These are phyloP conservation scores for Erebia epiphron DNA, from an alignment of 2,888 invertebrate species.

Conservation along the genomic window DNA sequence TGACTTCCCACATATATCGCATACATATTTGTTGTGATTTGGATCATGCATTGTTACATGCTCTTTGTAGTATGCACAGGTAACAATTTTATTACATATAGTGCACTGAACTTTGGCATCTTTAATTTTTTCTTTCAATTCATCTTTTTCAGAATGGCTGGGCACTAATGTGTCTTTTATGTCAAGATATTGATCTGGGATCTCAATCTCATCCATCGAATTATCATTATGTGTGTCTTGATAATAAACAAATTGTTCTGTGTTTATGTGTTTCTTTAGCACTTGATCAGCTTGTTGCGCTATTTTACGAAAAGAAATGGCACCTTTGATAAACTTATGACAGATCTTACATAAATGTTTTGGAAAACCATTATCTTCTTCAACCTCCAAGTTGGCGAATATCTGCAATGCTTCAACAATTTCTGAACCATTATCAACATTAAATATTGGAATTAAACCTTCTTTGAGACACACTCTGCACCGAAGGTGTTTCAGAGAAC, in stretches of 20 bases:
- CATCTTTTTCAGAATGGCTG: background rate
- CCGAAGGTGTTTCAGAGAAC: slow-evolving; percentile 16
- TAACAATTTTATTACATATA: slow-evolving; percentile 51
- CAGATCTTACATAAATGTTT: slow-evolving; percentile 62
- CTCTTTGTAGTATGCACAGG: slow-evolving; percentile 49
- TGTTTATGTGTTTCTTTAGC: slow-evolving; percentile 48
- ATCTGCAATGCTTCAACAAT: slow-evolving; percentile 54
- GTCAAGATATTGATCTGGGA: slow-evolving; percentile 8
- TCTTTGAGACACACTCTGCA: slow-evolving; percentile 65
- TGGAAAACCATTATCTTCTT: slow-evolving; percentile 55
- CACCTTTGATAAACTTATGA: slow-evolving; percentile 56
- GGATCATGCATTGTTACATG: slow-evolving; percentile 55
- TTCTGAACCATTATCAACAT: slow-evolving; percentile 42
- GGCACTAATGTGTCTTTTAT: background rate
- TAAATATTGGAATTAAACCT: slow-evolving; percentile 56
- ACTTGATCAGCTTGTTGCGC: slow-evolving; percentile 56
- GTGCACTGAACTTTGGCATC: slow-evolving; percentile 49
- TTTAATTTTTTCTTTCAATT: slow-evolving; percentile 9
- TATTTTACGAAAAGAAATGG: slow-evolving; percentile 58
- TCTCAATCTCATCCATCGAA: slow-evolving; percentile 37
- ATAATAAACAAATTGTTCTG: slow-evolving; percentile 33
- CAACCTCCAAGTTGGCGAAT: slow-evolving; percentile 54
- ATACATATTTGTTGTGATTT: slow-evolving; percentile 51
- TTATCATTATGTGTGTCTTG: slow-evolving; percentile 24
- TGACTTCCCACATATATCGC: slow-evolving; percentile 54